Evolutionary conservation across 2,113 vertebrate genomes (phyloP).

Genomic region (Probosciger aterrimus): DNA sequence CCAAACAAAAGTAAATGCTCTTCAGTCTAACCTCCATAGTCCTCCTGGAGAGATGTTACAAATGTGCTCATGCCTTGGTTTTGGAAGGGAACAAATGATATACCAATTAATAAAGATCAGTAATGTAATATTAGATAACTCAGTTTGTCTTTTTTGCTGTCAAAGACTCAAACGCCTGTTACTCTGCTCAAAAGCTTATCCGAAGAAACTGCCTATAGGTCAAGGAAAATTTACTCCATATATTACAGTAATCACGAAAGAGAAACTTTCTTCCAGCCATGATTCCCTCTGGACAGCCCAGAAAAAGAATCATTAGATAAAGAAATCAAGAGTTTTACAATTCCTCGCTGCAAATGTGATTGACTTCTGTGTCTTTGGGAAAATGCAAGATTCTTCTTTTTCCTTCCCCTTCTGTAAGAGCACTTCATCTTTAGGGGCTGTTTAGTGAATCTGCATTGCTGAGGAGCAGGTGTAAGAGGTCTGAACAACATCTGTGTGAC

Average conservation of each 20-base stretch:
- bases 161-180: not conserved
- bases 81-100: not conserved
- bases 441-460: not conserved
- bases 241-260: constrained; percentile 55
- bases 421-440: not conserved
- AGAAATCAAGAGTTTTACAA: not conserved
- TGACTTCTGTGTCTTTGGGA: constrained; percentile 15
- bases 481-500: not conserved
- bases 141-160: constrained; percentile 43
- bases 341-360: not conserved
- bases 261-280: constrained; percentile 43
- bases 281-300: constrained; percentile 21
- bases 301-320: not conserved
- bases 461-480: constrained; percentile 7
- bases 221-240: constrained; percentile 35
- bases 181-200: constrained; percentile 42
- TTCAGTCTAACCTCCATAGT: constrained; percentile 7
- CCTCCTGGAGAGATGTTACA: constrained; percentile 16
- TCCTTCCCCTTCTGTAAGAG: not conserved
- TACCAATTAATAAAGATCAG: constrained; percentile 39
- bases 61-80: constrained; percentile 25
- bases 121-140: constrained; percentile 25
- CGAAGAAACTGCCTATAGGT: constrained; percentile 28
- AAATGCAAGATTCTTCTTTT: not conserved
- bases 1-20: not conserved